Evolutionary conservation across 2,888 invertebrate genomes (phyloP).

Genomic region (Synanthedon andrenaeformis): DNA sequence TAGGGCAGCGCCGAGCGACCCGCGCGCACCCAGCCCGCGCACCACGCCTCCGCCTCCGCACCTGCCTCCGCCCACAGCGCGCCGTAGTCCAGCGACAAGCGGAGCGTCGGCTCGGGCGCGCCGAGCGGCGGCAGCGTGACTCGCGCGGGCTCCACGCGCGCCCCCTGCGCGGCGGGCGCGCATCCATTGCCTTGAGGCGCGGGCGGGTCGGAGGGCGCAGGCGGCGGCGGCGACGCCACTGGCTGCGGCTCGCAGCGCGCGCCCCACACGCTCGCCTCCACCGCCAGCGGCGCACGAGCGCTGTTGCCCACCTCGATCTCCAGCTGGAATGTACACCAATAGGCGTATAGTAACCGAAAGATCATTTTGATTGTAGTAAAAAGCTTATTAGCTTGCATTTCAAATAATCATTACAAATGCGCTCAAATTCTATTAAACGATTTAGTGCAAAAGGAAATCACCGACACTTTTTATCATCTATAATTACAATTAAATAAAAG

Average conservation of each 20-base stretch:
- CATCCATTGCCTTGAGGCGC: constrained; percentile 11
- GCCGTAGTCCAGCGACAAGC: constrained; percentile 21
- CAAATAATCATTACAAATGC: no score
- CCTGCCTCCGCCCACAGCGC: constrained; percentile 28
- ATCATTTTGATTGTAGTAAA: no score
- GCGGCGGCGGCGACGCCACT: constrained; percentile 13
- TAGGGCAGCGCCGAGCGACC: constrained; percentile 43
- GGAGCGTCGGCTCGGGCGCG: constrained; percentile 24
- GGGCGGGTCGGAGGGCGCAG: constrained; percentile 13
- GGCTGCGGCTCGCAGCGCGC: constrained; percentile 18
- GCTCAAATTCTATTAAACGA: no score
- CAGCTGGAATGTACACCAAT: constrained; percentile 16
- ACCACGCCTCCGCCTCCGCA: constrained; percentile 23
- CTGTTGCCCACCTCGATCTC: constrained; percentile 40
- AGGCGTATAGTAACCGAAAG: no score
- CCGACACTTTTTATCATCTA: no score
- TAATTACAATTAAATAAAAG: no score
- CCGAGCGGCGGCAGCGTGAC: constrained; percentile 26
- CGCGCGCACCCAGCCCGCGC: constrained; percentile 48
- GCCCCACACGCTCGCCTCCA: constrained; percentile 25
- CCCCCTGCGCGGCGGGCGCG: constrained; percentile 16
- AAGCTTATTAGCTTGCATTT: no score
- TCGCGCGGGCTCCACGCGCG: constrained; percentile 25
- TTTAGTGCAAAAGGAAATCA: no score
- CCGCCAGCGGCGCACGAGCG: constrained; percentile 15